Conservation (phyloP, 2,797 vertebrate species). For the Hephaestus fuliginosus region DNA sequence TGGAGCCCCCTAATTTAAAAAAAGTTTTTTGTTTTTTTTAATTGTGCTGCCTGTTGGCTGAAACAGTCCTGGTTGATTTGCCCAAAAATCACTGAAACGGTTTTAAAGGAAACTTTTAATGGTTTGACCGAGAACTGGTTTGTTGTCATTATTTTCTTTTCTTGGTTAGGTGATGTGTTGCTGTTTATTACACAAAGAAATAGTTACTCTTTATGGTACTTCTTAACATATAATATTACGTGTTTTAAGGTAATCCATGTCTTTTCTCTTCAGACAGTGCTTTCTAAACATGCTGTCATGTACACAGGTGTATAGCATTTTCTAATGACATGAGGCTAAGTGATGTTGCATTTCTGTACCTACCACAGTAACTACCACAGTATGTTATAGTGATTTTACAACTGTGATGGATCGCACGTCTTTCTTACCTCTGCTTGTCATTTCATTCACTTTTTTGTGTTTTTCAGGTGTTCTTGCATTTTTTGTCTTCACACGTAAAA, state of each 20-base stretch:
- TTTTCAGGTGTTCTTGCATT: constrained; percentile 92
- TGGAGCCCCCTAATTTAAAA: too few species aligned
- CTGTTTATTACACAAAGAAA: not conserved
- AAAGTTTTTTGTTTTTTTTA: too few species aligned
- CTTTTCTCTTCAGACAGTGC: not conserved
- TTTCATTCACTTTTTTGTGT: constrained; percentile 15
- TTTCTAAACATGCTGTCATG: not conserved
- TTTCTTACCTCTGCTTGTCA: not conserved
- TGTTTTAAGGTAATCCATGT: not conserved
- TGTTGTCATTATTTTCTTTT: too few species aligned
- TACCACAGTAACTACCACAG: too few species aligned
- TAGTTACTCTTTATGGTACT: not conserved
- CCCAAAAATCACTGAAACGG: not conserved
- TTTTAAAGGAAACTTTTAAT: not conserved
- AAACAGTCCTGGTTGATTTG: not conserved
- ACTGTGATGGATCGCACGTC: not conserved
- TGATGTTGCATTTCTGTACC: not conserved
- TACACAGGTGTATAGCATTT: not conserved
- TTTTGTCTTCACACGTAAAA: constrained; percentile 93
- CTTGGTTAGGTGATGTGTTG: too few species aligned
- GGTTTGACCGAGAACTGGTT: too few species aligned
- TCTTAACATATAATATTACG: not conserved
- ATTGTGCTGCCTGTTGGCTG: not conserved
- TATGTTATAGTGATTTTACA: not conserved
- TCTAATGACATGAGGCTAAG: not conserved